Base-by-base conservation (phyloP, 2,888 invertebrate species). In the Griposia aprilina region DNA sequence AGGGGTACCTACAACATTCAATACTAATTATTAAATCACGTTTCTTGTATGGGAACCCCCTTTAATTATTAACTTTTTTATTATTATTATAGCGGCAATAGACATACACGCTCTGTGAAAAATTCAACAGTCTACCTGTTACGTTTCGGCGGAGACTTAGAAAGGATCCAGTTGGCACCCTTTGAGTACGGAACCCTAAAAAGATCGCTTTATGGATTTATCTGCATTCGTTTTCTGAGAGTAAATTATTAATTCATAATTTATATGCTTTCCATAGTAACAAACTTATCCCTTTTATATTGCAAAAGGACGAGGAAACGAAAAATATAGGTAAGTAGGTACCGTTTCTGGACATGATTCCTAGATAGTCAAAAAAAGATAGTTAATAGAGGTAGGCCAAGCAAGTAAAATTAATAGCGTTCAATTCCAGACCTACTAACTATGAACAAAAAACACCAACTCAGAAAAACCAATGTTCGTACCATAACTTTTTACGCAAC, bases 401-500 rank as follows among this genome's bases (percentile, higher is more conserved):
- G 41, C 41, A 41, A 41, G 2, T 41, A 5, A 41, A 36, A 36
- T 36, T 36, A 36, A 36, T 36, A 36, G 30, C 41, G 41, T 41
- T 41, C 41, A 41, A 41, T 41, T 41, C 41, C 41, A 41, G 5
- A 52, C 15, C n/a, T 36, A 68, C 23, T 36, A 80, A 63, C 52
- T 52, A 60, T 68, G n/a, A 62, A 30, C 45, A 66, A 82, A 79
- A 69, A 50, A 45, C 59, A 63, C 65, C 45, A 15, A 82, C 55
- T 74, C 60, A 15, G 36, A 59, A 77, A 60, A 74, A 65, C 67
- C n/a, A 77, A 55, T 63, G 26, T 50, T 55, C 36, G 8, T 59
- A 65, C 59, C 78, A 76, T 87, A 78, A 85, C 65, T 75, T 76
- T 79, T 78, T 76, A 76, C 69, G 36, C 63, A 52, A 71, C 78